Conservation (phyloP, 2,797 vertebrate species). For the Chromis chromis region DNA sequence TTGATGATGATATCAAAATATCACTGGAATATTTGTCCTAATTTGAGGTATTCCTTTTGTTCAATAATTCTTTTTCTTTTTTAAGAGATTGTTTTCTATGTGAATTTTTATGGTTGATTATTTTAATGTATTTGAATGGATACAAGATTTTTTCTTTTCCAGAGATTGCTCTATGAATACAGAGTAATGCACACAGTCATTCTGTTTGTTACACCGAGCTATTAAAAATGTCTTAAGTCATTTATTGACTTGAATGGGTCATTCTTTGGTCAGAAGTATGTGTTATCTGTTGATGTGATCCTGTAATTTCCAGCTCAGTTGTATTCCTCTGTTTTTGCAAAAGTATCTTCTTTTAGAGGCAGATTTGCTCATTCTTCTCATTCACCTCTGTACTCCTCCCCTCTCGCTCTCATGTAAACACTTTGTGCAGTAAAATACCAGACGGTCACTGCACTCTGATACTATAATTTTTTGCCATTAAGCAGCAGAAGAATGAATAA, state of each 20-base stretch:
- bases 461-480: constrained; percentile 42
- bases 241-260: constrained; percentile 18
- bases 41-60: constrained; percentile 61
- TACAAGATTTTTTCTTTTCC: constrained; percentile 11
- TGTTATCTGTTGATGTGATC: neutral
- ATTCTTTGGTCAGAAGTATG: constrained; percentile 18
- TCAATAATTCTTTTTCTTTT: constrained; percentile 15
- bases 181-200: constrained; percentile 65
- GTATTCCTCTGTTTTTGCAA: constrained; percentile 9
- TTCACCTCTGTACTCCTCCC: neutral
- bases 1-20: constrained; percentile 22
- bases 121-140: constrained; percentile 75
- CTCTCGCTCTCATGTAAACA: constrained; percentile 49
- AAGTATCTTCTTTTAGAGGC: constrained; percentile 21
- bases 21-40: constrained; percentile 68
- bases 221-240: constrained; percentile 77
- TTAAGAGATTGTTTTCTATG: constrained; percentile 72
- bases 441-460: constrained; percentile 27
- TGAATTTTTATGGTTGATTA: constrained; percentile 74
- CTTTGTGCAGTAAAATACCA: constrained; percentile 44
- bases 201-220: constrained; percentile 71
- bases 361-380: neutral
- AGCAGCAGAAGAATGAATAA: constrained; percentile 63
- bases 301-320: constrained; percentile 1
- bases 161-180: constrained; percentile 54